phyloP scores from a whole-genome alignment of 2,797 vertebrate species.

The Melanogrammus aeglefinus region DNA sequence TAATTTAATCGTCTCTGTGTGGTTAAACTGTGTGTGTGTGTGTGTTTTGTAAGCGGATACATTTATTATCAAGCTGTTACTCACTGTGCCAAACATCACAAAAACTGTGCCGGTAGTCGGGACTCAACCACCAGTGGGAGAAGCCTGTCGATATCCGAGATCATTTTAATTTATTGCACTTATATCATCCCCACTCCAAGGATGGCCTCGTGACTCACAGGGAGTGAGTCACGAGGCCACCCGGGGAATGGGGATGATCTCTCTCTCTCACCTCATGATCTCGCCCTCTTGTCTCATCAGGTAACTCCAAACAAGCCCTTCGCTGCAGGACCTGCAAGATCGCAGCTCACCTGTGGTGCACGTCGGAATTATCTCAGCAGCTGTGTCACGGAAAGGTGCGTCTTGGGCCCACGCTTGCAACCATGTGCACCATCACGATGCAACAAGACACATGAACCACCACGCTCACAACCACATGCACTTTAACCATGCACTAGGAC shows the following conservation, averaged over 20 bases:
- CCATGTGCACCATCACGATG: background rate
- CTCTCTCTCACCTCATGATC: conserved; percentile 38
- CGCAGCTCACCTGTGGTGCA: conserved; percentile 90
- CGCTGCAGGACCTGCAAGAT: conserved; percentile 90
- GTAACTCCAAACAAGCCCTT: conserved; percentile 90
- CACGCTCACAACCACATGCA: background rate
- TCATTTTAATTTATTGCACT: background rate
- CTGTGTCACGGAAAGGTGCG: conserved; percentile 83
- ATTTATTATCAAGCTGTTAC: background rate
- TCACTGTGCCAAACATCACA: background rate
- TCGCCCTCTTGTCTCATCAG: conserved; percentile 52
- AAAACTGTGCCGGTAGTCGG: background rate
- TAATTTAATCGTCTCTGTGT: background rate
- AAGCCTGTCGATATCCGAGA: background rate
- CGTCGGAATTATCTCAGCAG: conserved; percentile 85
- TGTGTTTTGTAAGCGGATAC: background rate
- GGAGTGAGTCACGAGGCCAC: no score
- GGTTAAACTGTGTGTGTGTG: background rate
- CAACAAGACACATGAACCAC: background rate
- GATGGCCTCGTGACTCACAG: background rate
- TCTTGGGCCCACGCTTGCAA: background rate
- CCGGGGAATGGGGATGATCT: background rate
- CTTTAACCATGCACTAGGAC: background rate
- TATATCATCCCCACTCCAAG: background rate
- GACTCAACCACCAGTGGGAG: background rate